Percentiles rank a stretch among this genome's conserved stretches.
Evolutionary conservation across 2,113 vertebrate species (phyloP).

Genomic region (Casuarius casuarius): DNA sequence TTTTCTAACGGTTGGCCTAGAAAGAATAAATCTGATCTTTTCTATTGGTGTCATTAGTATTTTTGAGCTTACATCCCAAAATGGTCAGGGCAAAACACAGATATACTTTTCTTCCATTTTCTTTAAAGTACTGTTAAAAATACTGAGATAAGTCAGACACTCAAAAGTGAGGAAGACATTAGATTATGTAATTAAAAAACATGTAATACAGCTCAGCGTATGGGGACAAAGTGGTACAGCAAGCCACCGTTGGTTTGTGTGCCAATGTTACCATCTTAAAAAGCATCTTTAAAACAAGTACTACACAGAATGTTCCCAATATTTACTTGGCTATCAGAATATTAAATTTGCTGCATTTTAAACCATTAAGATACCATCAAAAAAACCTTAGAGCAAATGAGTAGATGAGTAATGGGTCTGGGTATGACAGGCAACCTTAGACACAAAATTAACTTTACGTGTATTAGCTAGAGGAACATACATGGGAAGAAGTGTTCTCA

Average conservation of each 20-base stretch:
- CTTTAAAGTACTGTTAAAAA: background rate
- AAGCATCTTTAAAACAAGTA: background rate
- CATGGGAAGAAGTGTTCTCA: background rate
- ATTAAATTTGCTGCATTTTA: background rate
- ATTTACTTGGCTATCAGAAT: background rate
- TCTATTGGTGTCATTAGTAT: background rate
- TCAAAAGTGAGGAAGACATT: background rate
- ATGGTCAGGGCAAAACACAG: background rate
- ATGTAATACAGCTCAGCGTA: background rate
- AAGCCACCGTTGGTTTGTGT: background rate
- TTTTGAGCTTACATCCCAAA: background rate
- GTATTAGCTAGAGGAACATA: background rate
- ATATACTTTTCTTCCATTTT: background rate
- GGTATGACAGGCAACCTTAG: background rate
- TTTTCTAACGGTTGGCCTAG: background rate
- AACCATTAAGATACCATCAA: background rate
- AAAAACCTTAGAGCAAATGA: background rate
- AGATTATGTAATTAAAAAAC: background rate
- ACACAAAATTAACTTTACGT: background rate
- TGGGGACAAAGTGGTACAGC: background rate
- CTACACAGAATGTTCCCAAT: background rate
- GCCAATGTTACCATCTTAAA: background rate
- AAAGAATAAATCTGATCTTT: background rate
- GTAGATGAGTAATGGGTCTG: background rate
- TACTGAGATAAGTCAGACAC: background rate